Percentiles rank a stretch among this genome's conserved stretches.
Evolutionary conservation across 2,888 invertebrate genomes (phyloP).

Genomic region (Drosophila rubida): DNA sequence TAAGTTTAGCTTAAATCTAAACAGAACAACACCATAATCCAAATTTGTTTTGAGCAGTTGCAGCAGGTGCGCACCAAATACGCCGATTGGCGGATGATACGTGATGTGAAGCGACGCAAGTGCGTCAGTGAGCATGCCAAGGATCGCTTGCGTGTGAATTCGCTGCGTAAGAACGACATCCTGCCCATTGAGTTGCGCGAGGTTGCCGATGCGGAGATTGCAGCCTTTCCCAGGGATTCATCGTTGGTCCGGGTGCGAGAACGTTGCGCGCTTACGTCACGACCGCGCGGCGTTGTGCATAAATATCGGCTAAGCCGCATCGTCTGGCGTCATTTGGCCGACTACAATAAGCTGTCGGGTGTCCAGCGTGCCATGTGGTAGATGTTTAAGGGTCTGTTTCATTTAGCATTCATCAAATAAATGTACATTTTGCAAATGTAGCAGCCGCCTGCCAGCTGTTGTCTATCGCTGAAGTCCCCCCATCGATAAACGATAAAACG

Average conservation of each 20-base stretch:
- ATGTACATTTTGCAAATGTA: constrained; percentile 8
- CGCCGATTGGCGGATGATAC: constrained; percentile 93
- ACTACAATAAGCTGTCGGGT: constrained; percentile 96
- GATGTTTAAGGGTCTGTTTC: constrained; percentile 29
- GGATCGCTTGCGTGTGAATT: constrained; percentile 92
- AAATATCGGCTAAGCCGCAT: constrained; percentile 96
- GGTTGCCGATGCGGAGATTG: constrained; percentile 90
- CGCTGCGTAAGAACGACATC: constrained; percentile 93
- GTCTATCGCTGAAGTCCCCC: background rate
- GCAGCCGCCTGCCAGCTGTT: constrained; percentile 32
- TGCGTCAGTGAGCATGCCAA: constrained; percentile 90
- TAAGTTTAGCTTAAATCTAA: constrained; percentile 53
- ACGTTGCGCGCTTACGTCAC: constrained; percentile 95
- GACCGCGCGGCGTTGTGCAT: constrained; percentile 91
- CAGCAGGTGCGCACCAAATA: constrained; percentile 91
- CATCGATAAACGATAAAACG: constrained; percentile 19
- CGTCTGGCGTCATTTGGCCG: constrained; percentile 95
- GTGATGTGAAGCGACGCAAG: constrained; percentile 93
- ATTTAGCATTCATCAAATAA: constrained; percentile 41
- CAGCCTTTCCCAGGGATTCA: constrained; percentile 91
- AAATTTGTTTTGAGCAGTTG: constrained; percentile 85
- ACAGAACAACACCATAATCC: background rate
- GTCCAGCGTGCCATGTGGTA: constrained; percentile 97
- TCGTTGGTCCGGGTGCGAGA: constrained; percentile 88
- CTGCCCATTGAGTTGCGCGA: constrained; percentile 93